These are phyloP conservation scores for Papilio helenus DNA, from an alignment of 1,140 invertebrate genomes.

Conservation along the genomic window DNA sequence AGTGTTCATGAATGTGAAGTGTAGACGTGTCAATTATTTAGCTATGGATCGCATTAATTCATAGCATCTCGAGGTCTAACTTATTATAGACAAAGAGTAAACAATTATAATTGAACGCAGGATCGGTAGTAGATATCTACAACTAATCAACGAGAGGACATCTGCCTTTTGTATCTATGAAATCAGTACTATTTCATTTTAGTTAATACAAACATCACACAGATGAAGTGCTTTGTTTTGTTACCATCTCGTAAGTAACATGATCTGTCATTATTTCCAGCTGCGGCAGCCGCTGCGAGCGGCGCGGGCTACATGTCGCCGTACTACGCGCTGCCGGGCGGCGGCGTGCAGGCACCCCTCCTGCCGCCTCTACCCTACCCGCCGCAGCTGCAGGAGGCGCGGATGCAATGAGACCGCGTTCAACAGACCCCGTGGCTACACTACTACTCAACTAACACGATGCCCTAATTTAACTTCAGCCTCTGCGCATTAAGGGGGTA, in stretches of 20 bases:
- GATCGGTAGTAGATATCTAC: too few relatives aligned
- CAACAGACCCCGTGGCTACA: conserved; percentile 30
- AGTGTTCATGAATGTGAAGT: not conserved
- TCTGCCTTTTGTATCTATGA: too few relatives aligned
- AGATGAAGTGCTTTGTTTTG: not conserved
- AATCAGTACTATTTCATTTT: too few relatives aligned
- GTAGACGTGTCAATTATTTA: not conserved
- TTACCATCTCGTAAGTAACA: not conserved
- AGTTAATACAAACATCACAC: too few relatives aligned
- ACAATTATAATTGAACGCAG: too few relatives aligned
- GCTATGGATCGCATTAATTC: too few relatives aligned
- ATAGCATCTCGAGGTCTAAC: too few relatives aligned
- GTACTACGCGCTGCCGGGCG: conserved; percentile 86
- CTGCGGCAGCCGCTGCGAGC: conserved; percentile 81
- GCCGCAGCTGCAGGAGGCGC: conserved; percentile 79
- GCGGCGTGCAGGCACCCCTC: conserved; percentile 85
- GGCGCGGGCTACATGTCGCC: conserved; percentile 88
- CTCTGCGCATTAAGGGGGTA: not conserved
- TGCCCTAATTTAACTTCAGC: not conserved
- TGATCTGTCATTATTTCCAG: conserved; percentile 50
- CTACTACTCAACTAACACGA: conserved; percentile 1
- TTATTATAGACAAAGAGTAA: too few relatives aligned
- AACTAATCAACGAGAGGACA: too few relatives aligned
- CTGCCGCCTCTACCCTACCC: conserved; percentile 79
- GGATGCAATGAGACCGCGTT: conserved; percentile 65